These are phyloP conservation scores for Lepas anatifera DNA, from an alignment of 2,888 invertebrate genomes.

Conservation along the genomic window DNA sequence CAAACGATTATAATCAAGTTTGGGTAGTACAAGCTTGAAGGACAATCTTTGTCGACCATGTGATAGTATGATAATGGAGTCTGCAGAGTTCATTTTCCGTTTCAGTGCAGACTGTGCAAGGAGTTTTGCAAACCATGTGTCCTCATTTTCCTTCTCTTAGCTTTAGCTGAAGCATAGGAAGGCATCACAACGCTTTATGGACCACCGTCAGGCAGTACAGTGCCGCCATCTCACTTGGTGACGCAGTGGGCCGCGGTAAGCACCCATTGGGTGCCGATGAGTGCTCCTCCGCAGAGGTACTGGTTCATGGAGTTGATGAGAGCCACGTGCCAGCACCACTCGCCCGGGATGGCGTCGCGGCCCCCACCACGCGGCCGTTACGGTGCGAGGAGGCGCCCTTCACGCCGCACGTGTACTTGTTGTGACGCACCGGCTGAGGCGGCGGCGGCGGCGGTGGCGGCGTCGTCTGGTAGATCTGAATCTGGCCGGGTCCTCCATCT, in stretches of 20 bases:
- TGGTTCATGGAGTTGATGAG: slow-evolving; percentile 86
- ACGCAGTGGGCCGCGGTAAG: slow-evolving; percentile 88
- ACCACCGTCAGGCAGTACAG: too few species aligned
- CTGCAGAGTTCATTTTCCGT: too few species aligned
- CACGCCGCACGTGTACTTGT: slow-evolving; percentile 84
- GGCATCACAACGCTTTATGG: too few species aligned
- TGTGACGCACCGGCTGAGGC: slow-evolving; percentile 43
- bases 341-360: slow-evolving; percentile 77
- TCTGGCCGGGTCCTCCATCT: slow-evolving; percentile 7
- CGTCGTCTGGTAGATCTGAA: slow-evolving; percentile 32
- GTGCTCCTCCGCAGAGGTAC: slow-evolving; percentile 82
- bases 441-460: slow-evolving; percentile 40
- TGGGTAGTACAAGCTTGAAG: too few species aligned
- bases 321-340: slow-evolving; percentile 94
- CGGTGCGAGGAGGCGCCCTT: slow-evolving; percentile 57
- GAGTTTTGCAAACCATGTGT: too few species aligned
- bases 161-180: too few species aligned
- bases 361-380: slow-evolving; percentile 66
- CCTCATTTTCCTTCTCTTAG: too few species aligned
- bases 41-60: too few species aligned
- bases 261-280: slow-evolving; percentile 86
- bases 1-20: too few species aligned
- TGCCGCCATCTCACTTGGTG: slow-evolving; percentile 82
- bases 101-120: too few species aligned
- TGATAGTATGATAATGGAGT: too few species aligned